Evolutionary conservation across 2,888 invertebrate genomes (phyloP).

Genomic region (Macrophya alboannulata): DNA sequence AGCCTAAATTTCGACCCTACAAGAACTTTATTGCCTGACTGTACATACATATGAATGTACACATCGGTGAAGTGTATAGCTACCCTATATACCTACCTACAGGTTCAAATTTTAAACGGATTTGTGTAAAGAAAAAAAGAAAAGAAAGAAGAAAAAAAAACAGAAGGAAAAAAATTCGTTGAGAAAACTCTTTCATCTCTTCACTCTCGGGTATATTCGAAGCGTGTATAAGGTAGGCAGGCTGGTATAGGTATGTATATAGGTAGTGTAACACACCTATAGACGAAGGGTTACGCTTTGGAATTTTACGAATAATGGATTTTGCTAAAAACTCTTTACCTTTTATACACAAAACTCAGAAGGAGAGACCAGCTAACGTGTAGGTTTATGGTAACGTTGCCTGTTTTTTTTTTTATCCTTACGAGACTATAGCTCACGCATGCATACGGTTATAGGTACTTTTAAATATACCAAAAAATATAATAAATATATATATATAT

Average conservation of each 20-base stretch:
- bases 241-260: neutral
- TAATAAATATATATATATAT: neutral
- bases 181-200: constrained; percentile 32
- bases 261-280: neutral
- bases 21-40: no score
- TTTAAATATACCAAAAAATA: neutral
- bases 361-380: neutral
- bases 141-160: no score
- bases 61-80: neutral
- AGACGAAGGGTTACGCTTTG: constrained; percentile 18
- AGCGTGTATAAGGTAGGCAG: neutral
- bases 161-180: constrained; percentile 4
- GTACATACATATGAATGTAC: neutral
- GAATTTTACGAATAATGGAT: constrained; percentile 44
- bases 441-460: neutral
- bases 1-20: no score
- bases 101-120: constrained; percentile 25
- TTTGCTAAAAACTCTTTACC: neutral
- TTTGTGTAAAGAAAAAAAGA: neutral
- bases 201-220: neutral
- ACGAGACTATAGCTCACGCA: neutral
- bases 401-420: neutral
- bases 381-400: neutral
- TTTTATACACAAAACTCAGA: neutral
- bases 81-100: neutral